Evolutionary conservation across 2,113 vertebrate genomes (phyloP), one percentile per base, ranked within the genome.

Genomic region (Hemicordylus capensis): DNA sequence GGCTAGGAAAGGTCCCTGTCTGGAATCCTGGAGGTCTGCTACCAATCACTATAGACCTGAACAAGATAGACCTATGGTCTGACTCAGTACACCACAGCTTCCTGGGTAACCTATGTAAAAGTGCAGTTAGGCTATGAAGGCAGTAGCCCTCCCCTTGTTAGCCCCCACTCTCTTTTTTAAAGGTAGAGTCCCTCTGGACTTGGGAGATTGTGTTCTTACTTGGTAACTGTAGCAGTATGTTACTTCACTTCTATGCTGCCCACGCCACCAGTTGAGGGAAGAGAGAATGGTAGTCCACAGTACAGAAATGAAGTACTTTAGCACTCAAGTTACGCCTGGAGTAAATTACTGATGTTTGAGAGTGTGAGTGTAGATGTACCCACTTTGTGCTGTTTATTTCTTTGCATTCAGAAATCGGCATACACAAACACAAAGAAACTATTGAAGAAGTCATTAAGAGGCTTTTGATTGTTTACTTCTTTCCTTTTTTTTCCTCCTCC

Each of bases 401-500:
- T 48, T 64, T 54, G n/a, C 51, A 70, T 10, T 22, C 22, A 69
- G 12, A 11, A 6, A 10, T 24, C 28, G 24, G 31, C 15, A 54
- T 4, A 12, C 63, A 72, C 42, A 61, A 31, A 46, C 39, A 70
- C 39, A 72, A 28, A 48, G 19, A 19, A 4, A 48, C 80, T 76
- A 11, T 0, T 77, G 39, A 81, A 87, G 77, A 80, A 91, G 85
- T 56, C 89, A 88, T 67, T 76, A 46, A 88, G 77, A 85, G 37
- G 84, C 86, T 69, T 88, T 82, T 85, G 74, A 87, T 67, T 92
- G 81, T 70, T 80, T 3, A 72, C 58, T 87, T 37, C 72, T 86
- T 10, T 15, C 26, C 80, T 66, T 72, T 74, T 89, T 34, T 78
- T 76, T 92, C 88, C 89, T n/a, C n/a, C 82, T 93, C 87, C 3